Evolutionary conservation across 1,140 invertebrate genomes (phyloP).

Genomic region (Heliconius eleuchia): DNA sequence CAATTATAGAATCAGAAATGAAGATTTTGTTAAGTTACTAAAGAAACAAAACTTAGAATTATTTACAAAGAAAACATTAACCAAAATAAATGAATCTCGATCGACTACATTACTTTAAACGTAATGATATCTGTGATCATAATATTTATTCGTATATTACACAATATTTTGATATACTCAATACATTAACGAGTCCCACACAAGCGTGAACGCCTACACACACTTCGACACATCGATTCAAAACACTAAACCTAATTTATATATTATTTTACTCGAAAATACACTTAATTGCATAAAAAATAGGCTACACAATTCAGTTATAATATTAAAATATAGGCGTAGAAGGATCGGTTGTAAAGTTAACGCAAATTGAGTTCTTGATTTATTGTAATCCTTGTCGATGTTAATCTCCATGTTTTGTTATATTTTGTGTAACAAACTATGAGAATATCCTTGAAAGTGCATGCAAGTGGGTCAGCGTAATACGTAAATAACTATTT

Average conservation of each 20-base stretch:
- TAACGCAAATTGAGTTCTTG: constrained; percentile 22
- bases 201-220: constrained; percentile 34
- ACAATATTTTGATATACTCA: constrained; percentile 37
- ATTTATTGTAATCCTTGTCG: constrained; percentile 34
- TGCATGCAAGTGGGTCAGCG: not conserved
- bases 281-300: not conserved
- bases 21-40: not conserved
- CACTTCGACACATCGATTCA: constrained; percentile 35
- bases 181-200: constrained; percentile 41
- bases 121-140: not conserved
- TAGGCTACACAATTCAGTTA: constrained; percentile 16
- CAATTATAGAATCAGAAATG: too few species aligned
- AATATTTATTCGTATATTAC: constrained; percentile 34
- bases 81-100: not conserved
- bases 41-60: not conserved
- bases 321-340: not conserved
- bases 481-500: constrained; percentile 9
- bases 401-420: constrained; percentile 20
- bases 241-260: constrained; percentile 17
- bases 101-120: not conserved
- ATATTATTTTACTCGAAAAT: constrained; percentile 7
- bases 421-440: constrained; percentile 18
- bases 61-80: not conserved
- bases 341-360: constrained; percentile 14
- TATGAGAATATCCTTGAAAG: constrained; percentile 18